A percentile compares a stretch with the other conserved stretches of the same genome.
These are phyloP conservation scores for Ameiurus melas DNA, from an alignment of 2,113 vertebrate genomes.

Conservation along the genomic window DNA sequence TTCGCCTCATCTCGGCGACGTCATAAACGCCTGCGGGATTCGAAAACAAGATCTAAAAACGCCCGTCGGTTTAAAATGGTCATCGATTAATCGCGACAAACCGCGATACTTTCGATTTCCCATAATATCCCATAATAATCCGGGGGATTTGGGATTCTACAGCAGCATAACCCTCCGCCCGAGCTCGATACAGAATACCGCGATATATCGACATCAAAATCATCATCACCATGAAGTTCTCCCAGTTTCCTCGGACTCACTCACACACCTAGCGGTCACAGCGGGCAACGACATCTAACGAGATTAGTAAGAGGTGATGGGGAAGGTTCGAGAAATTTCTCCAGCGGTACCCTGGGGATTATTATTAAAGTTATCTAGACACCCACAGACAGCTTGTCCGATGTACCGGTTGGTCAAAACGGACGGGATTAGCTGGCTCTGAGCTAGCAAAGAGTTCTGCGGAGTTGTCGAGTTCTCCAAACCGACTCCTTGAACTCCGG, in stretches of 20 bases:
- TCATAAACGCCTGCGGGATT: neutral
- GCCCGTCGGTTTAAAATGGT: neutral
- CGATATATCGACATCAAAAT: neutral
- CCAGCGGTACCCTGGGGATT: neutral
- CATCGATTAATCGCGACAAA: neutral
- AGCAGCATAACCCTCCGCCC: neutral
- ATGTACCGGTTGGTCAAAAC: neutral
- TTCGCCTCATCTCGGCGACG: no score
- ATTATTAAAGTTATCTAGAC: no score
- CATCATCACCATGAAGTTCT: neutral
- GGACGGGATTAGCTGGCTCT: neutral
- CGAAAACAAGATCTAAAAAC: neutral
- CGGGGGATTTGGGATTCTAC: neutral
- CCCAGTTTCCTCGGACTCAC: neutral
- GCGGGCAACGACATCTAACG: rapidly evolving
- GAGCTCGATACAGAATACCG: neutral
- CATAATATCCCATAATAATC: neutral
- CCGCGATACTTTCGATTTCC: neutral
- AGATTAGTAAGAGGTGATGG: no score
- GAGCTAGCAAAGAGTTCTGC: neutral
- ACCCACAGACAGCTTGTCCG: neutral
- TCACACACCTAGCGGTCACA: neutral
- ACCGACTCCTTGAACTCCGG: neutral
- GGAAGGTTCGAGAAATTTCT: neutral
- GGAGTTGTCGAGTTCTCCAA: neutral